These are phyloP conservation scores for Plectropomus leopardus DNA, from an alignment of 2,113 vertebrate species.

Conservation along the genomic window DNA sequence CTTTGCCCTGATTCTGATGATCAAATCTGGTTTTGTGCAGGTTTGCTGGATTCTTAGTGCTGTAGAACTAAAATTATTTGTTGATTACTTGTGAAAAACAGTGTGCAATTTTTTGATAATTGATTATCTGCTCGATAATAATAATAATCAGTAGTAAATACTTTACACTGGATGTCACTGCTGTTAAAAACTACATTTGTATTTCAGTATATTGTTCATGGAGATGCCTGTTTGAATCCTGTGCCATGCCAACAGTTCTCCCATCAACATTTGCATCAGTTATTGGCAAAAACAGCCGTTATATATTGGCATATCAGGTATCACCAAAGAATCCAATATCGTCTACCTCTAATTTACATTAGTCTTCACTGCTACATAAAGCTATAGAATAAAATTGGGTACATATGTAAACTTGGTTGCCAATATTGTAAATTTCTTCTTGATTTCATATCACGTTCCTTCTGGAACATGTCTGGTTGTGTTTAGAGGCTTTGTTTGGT, in stretches of 20 bases:
- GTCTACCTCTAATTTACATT: too few relatives aligned
- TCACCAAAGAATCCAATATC: too few relatives aligned
- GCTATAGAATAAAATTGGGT: too few relatives aligned
- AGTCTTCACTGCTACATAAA: too few relatives aligned
- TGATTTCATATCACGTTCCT: too few relatives aligned
- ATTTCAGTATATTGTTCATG: conserved; percentile 1
- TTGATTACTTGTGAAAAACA: neutral
- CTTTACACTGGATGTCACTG: neutral
- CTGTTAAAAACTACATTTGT: neutral
- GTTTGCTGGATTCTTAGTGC: neutral
- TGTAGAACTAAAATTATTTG: neutral
- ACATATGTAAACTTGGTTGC: too few relatives aligned
- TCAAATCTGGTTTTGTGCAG: neutral
- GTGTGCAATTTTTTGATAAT: neutral
- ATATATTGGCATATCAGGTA: too few relatives aligned
- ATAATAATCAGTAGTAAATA: neutral
- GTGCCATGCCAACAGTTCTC: neutral
- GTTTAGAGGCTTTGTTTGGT: too few relatives aligned
- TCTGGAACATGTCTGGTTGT: too few relatives aligned
- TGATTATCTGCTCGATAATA: neutral
- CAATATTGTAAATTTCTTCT: too few relatives aligned
- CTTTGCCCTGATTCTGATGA: neutral
- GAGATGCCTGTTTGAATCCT: neutral
- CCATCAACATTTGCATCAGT: too few relatives aligned
- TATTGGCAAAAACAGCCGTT: too few relatives aligned